A percentile compares a stretch with the other conserved stretches of the same genome.
phyloP scores from a whole-genome alignment of 2,888 invertebrate species.

The Hirtodrosophila alboralis region DNA sequence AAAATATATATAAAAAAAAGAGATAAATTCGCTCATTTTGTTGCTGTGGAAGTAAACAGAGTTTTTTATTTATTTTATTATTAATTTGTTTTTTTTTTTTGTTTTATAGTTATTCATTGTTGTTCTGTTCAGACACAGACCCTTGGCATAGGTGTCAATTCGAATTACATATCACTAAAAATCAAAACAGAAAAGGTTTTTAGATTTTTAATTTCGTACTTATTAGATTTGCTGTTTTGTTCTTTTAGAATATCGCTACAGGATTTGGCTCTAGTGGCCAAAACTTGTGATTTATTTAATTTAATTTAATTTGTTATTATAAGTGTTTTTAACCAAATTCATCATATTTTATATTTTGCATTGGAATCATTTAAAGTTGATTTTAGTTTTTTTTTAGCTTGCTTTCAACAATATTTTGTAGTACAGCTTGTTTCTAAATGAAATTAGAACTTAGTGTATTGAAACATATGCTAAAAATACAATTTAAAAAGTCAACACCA shows the following conservation, averaged over 20 bases:
- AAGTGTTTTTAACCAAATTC: slow-evolving; percentile 53
- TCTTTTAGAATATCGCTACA: slow-evolving; percentile 75
- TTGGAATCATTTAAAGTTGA: slow-evolving; percentile 37
- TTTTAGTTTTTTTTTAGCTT: slow-evolving; percentile 27
- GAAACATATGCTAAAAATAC: slow-evolving; percentile 58
- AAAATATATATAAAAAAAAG: slow-evolving; percentile 7
- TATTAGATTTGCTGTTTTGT: slow-evolving; percentile 29
- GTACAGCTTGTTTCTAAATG: slow-evolving; percentile 24
- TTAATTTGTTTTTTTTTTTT: slow-evolving; percentile 55
- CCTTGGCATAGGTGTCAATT: slow-evolving; percentile 60
- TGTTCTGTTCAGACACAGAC: slow-evolving; percentile 55
- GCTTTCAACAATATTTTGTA: slow-evolving; percentile 17
- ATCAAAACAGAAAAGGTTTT: slow-evolving; percentile 54
- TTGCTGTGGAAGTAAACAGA: slow-evolving; percentile 77
- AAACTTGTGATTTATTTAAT: slow-evolving; percentile 33
- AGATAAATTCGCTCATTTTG: slow-evolving; percentile 15
- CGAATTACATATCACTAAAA: slow-evolving; percentile 73
- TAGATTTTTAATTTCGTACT: slow-evolving; percentile 32
- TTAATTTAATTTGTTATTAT: slow-evolving; percentile 24
- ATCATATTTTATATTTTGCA: slow-evolving; percentile 36
- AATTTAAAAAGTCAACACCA: slow-evolving; percentile 57
- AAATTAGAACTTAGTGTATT: slow-evolving; percentile 50
- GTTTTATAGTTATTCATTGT: slow-evolving; percentile 32
- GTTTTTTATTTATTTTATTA: slow-evolving; percentile 76
- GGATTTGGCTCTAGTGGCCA: slow-evolving; percentile 59